A percentile compares a stretch with the other conserved stretches of the same genome.
Conservation (phyloP, 64 coral and sea anemone genomes). For the Astreopora myriophthalma region DNA sequence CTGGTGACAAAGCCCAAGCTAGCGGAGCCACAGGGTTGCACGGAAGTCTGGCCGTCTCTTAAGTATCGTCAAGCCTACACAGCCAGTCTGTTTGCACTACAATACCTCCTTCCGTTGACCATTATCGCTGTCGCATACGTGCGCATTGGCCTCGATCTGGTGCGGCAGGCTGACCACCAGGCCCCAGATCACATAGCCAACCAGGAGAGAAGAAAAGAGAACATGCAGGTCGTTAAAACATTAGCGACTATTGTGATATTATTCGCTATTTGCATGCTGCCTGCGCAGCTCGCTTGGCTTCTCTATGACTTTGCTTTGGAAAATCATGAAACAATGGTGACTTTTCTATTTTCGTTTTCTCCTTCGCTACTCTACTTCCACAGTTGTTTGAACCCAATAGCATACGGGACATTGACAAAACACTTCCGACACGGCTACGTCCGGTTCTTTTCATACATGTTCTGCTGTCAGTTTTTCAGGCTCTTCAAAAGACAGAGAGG, state of each 20-base stretch:
- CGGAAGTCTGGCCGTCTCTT: conserved; percentile 46
- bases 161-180: conserved; percentile 25
- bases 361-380: conserved; percentile 49
- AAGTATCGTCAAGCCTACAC: conserved; percentile 47
- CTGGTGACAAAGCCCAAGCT: conserved; percentile 47
- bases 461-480: conserved; percentile 30
- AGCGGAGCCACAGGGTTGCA: conserved; percentile 48
- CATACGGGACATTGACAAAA: conserved; percentile 67
- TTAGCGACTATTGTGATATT: conserved; percentile 73
- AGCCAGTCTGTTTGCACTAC: conserved; percentile 46
- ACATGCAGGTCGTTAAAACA: conserved; percentile 89
- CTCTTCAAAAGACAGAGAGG: background rate
- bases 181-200: conserved; percentile 8
- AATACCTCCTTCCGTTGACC: conserved; percentile 62
- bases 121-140: conserved; percentile 77
- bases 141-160: conserved; percentile 65
- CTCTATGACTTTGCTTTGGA: conserved; percentile 51
- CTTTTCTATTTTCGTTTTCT: background rate
- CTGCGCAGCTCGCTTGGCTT: conserved; percentile 65
- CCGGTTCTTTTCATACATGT: conserved; percentile 42
- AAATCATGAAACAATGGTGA: conserved; percentile 7
- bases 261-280: conserved; percentile 77
- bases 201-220: conserved; percentile 71
- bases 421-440: conserved; percentile 78
- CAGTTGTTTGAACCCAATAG: conserved; percentile 79